Evolutionary conservation across 2,113 vertebrate species (phyloP).

Genomic region (Sapajus apella): DNA sequence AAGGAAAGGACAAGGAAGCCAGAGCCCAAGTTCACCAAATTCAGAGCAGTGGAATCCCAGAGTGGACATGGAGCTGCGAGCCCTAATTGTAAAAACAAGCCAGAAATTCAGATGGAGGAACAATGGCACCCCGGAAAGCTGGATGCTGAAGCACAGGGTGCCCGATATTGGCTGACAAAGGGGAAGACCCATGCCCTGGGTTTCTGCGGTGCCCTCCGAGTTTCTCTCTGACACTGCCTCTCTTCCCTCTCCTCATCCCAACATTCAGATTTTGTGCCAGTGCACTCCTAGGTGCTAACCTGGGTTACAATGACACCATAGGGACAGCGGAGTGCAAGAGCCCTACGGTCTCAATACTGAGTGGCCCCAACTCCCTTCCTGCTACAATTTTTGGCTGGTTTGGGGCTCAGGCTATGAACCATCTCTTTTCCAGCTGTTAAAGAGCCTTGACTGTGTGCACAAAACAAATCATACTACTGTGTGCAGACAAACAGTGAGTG

Average conservation of each 20-base stretch:
- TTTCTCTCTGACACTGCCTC: background rate
- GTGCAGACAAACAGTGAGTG: background rate
- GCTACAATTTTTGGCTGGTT: background rate
- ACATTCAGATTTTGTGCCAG: background rate
- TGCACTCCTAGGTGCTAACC: rapidly evolving
- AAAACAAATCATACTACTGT: background rate
- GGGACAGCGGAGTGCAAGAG: rapidly evolving
- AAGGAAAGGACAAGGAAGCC: background rate
- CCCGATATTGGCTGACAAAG: background rate
- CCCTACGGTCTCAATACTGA: background rate
- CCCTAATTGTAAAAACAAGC: background rate
- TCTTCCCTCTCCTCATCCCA: background rate
- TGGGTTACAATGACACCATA: background rate
- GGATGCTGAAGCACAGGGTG: background rate
- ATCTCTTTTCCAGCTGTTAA: background rate
- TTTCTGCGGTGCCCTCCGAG: background rate
- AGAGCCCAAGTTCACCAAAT: background rate
- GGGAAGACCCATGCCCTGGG: background rate
- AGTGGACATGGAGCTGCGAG: background rate
- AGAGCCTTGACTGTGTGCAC: background rate
- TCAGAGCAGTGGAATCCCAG: background rate
- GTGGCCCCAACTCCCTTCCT: background rate
- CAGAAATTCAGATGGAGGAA: background rate
- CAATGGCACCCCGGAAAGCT: background rate
- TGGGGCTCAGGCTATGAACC: background rate